Evolutionary conservation across 2,888 invertebrate species (phyloP), one percentile per base, ranked within the genome.

Genomic region (Coenonympha arcania): DNA sequence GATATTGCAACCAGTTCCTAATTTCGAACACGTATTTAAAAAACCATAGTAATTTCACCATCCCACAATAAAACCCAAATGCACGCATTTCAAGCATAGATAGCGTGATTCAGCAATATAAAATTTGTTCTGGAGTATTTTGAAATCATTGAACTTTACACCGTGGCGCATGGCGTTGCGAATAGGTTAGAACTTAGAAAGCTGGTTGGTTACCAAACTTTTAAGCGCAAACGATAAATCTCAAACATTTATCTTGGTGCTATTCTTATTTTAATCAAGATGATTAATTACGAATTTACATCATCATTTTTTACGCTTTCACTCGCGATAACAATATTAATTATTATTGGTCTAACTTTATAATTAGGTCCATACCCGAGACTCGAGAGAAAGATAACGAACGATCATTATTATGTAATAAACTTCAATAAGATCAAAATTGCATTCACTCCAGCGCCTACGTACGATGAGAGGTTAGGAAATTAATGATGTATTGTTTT

Each of bases 141-240:
- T 48, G 39, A 51, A 46, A 42, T 53, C 48, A 51, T 39, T 45
- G 52, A 44, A 61, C 65, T 64, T 62, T 64, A 55, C 11, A 34
- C 36, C 42, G 48, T 36, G 28, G 26, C 48, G 42, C 34, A 42
- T 42, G n/a, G 26, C n/a, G n/a, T n/a, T n/a, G n/a, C n/a, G n/a
- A n/a, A n/a, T n/a, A n/a, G n/a, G n/a, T n/a, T n/a, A n/a, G n/a
- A n/a, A n/a, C 6, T 28, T 34, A 48, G 48, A 48, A 48, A 48
- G 48, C 33, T 31, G 18, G 24, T 24, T 22, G 22, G 31, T 19
- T 37, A 36, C 19, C 20, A 26, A 40, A 19, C 6, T 42, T 20
- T 36, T 34, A 5, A 41, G 8, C 18, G 20, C 18, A 9, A 31
- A 26, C 22, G 24, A n/a, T 31, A 24, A 24, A 42, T 41, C 24